A percentile compares a stretch with the other conserved stretches of the same genome.
These are phyloP conservation scores for Chitala chitala DNA, from an alignment of 2,113 vertebrate species.

Conservation along the genomic window DNA sequence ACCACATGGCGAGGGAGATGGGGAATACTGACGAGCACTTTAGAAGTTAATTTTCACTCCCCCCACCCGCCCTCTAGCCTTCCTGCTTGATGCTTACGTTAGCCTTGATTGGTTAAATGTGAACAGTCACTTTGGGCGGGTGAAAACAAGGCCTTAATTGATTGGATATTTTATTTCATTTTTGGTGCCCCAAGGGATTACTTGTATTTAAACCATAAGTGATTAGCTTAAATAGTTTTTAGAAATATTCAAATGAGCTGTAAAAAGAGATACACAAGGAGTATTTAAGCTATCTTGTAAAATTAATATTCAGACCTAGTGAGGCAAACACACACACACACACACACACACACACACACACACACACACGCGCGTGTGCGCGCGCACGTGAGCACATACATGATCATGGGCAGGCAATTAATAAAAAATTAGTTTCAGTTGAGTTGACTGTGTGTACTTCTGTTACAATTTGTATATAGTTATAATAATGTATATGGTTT, in stretches of 20 bases:
- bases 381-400: no score
- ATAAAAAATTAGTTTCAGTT: not conserved
- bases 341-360: no score
- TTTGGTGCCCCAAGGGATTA: not conserved
- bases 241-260: slow-evolving; percentile 10
- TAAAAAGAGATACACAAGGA: not conserved
- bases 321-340: no score
- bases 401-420: no score
- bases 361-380: no score
- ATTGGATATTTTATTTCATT: slow-evolving; percentile 22
- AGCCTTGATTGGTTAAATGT: slow-evolving; percentile 38
- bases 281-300: not conserved
- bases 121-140: slow-evolving; percentile 33
- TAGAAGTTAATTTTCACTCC: slow-evolving; percentile 26
- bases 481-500: no score
- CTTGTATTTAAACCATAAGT: slow-evolving; percentile 8
- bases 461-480: not conserved
- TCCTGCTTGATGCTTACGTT: not conserved
- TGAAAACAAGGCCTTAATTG: slow-evolving; percentile 29
- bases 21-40: slow-evolving; percentile 30
- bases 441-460: not conserved
- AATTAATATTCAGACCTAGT: not conserved
- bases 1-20: slow-evolving; percentile 18
- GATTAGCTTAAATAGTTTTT: slow-evolving; percentile 9
- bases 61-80: slow-evolving; percentile 10